These are phyloP conservation scores for Caenorhabditis virilis DNA, from an alignment of 2,888 invertebrate species.

Conservation along the genomic window DNA sequence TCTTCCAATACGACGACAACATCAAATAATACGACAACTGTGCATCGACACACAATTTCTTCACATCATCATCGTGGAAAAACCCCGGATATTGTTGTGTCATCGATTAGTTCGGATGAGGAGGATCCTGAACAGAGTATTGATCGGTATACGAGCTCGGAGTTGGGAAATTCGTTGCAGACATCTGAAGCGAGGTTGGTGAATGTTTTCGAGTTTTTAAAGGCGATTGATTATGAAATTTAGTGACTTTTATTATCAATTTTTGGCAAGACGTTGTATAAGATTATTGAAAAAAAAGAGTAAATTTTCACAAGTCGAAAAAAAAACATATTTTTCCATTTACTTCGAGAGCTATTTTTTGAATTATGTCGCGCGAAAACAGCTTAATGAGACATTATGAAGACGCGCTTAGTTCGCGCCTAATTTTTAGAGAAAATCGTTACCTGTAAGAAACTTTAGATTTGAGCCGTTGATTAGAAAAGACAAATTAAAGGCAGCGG, in stretches of 20 bases:
- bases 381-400: no score
- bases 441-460: no score
- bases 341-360: neutral
- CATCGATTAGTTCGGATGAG: constrained; percentile 63
- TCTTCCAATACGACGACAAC: constrained; percentile 7
- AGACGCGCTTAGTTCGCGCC: no score
- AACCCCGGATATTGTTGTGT: constrained; percentile 63
- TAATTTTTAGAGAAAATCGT: no score
- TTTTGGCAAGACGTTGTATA: no score
- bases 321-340: neutral
- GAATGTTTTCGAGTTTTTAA: no score
- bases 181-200: constrained; percentile 48
- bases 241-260: no score
- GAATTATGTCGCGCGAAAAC: no score
- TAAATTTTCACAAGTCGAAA: neutral
- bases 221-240: no score
- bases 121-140: constrained; percentile 44
- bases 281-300: neutral
- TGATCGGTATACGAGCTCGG: constrained; percentile 47
- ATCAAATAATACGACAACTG: constrained; percentile 11
- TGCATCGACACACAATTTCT: constrained; percentile 30
- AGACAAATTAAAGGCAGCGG: no score
- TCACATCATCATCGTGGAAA: constrained; percentile 40
- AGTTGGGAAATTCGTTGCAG: constrained; percentile 41
- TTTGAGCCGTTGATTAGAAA: no score